A percentile compares a stretch with the other conserved stretches of the same genome.
These are phyloP conservation scores for Taeniopygia guttata DNA, from an alignment of 2,797 vertebrate genomes.

Conservation along the genomic window DNA sequence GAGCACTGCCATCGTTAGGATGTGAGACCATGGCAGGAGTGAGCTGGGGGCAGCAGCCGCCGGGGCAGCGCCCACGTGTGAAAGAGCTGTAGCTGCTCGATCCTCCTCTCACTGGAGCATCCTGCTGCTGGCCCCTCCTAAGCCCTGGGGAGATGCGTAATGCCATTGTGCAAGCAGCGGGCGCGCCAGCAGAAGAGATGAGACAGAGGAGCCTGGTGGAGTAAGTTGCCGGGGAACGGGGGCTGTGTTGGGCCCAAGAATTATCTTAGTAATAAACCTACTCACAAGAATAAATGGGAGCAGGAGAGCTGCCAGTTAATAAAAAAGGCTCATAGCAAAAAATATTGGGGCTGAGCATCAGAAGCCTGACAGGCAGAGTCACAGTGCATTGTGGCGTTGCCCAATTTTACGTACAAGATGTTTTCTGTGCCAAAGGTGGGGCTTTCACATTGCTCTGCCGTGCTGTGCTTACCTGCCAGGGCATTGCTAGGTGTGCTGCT, in stretches of 20 bases:
- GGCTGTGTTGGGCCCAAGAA: not conserved
- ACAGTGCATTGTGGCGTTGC: not conserved
- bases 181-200: not conserved
- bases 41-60: not conserved
- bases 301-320: not conserved
- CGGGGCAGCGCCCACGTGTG: rapidly evolving
- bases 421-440: not conserved
- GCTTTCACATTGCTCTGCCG: not conserved
- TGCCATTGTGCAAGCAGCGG: not conserved
- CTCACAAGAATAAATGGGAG: not conserved
- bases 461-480: rapidly evolving
- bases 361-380: not conserved
- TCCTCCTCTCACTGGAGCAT: not conserved
- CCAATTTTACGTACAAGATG: not conserved
- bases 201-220: not conserved
- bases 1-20: not conserved
- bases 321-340: not conserved
- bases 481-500: not conserved
- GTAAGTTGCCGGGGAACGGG: not conserved
- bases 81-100: not conserved
- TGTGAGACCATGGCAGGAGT: rapidly evolving
- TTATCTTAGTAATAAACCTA: not conserved
- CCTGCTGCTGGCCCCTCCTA: not conserved
- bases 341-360: not conserved
- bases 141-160: not conserved